phyloP scores from a whole-genome alignment of 2,113 vertebrate species.

The Mustelus asterias region DNA sequence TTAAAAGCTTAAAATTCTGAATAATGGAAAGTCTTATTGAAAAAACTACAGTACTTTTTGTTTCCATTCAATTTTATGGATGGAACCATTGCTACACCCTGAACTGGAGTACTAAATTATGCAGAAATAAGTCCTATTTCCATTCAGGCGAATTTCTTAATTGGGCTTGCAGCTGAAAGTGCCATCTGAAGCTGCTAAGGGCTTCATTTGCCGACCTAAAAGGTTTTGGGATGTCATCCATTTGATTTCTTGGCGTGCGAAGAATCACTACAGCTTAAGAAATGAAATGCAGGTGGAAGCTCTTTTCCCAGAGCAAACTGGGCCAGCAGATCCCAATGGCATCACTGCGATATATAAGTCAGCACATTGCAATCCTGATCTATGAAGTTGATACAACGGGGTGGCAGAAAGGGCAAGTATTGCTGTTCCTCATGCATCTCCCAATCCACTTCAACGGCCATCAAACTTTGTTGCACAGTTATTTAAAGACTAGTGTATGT shows the following conservation, averaged over 20 bases:
- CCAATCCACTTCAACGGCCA: neutral
- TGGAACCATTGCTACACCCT: neutral
- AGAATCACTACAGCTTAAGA: neutral
- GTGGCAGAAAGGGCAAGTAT: neutral
- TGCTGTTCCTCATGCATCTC: neutral
- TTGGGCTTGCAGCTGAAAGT: neutral
- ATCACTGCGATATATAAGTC: neutral
- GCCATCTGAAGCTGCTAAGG: neutral
- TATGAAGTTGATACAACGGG: neutral
- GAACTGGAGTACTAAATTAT: neutral
- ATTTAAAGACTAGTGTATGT: neutral
- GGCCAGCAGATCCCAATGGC: neutral
- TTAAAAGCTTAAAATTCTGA: neutral
- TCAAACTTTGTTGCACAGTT: neutral
- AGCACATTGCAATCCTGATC: neutral
- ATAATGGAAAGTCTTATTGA: neutral
- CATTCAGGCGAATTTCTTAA: neutral
- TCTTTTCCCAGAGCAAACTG: neutral
- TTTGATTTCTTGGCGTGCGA: neutral
- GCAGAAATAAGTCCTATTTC: neutral
- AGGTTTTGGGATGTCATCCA: neutral
- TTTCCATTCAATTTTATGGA: neutral
- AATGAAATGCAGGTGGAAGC: neutral
- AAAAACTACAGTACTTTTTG: no score
- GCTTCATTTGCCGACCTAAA: neutral